Percentiles rank a stretch among this genome's conserved stretches.
These are phyloP conservation scores for Drosophila punjabiensis DNA, from an alignment of 1,140 invertebrate genomes.

Conservation along the genomic window DNA sequence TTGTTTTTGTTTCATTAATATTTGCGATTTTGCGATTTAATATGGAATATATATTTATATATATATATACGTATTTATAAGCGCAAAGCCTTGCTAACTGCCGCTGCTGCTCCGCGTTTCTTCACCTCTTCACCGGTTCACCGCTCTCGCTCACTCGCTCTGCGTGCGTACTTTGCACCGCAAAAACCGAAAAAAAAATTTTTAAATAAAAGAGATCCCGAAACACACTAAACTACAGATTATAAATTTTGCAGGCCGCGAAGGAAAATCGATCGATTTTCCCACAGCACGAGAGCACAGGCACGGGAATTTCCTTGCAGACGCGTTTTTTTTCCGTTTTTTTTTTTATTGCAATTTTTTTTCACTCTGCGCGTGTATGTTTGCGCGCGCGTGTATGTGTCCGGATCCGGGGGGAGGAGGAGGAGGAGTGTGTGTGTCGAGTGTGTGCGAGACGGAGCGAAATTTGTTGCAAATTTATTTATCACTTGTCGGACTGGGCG, in stretches of 20 bases:
- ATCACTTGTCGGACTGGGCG: constrained; percentile 25
- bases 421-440: background rate
- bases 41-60: constrained; percentile 49
- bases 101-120: background rate
- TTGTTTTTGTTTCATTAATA: constrained; percentile 63
- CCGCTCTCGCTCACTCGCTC: constrained; percentile 18
- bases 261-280: constrained; percentile 47
- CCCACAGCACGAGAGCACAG: constrained; percentile 22
- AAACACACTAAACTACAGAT: constrained; percentile 13
- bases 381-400: constrained; percentile 9
- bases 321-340: constrained; percentile 16
- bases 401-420: background rate
- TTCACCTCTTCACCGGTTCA: constrained; percentile 23
- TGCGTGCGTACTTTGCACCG: constrained; percentile 32
- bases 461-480: constrained; percentile 17
- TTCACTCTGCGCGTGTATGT: constrained; percentile 27
- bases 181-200: constrained; percentile 30
- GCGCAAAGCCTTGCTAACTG: constrained; percentile 39
- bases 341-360: constrained; percentile 30
- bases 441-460: constrained; percentile 12
- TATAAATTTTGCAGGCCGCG: constrained; percentile 18
- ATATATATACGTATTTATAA: constrained; percentile 13
- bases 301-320: constrained; percentile 18
- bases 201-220: background rate
- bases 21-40: constrained; percentile 55